Conservation (phyloP, 2,888 invertebrate genomes). For the Lathronympha strigana region DNA sequence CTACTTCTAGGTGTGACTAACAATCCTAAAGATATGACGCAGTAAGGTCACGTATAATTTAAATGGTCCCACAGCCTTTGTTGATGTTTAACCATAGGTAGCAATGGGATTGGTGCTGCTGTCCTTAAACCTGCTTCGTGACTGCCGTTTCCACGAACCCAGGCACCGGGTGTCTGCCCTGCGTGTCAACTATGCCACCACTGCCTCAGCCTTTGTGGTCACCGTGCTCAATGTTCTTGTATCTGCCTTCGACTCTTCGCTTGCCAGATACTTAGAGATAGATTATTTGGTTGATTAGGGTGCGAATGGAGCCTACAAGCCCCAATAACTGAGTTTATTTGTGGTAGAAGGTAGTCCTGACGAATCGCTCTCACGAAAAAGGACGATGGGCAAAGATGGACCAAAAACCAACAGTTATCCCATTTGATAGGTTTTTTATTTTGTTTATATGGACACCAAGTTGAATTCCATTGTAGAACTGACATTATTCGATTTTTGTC, state of each 20-base stretch:
- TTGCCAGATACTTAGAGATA: conserved; percentile 78
- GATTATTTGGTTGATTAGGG: conserved; percentile 49
- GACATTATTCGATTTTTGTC: too few species aligned
- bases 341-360: too few species aligned
- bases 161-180: conserved; percentile 88
- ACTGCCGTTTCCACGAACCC: conserved; percentile 89
- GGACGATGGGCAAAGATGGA: too few species aligned
- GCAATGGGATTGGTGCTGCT: conserved; percentile 89
- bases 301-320: neutral
- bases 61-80: neutral
- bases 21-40: neutral
- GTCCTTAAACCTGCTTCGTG: conserved; percentile 89
- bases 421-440: too few species aligned
- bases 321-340: too few species aligned
- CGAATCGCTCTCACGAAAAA: too few species aligned
- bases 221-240: conserved; percentile 90
- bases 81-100: conserved; percentile 79
- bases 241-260: conserved; percentile 90
- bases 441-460: too few species aligned
- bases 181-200: conserved; percentile 88
- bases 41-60: neutral
- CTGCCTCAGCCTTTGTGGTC: conserved; percentile 88
- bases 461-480: too few species aligned
- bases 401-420: too few species aligned
- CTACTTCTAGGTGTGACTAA: too few species aligned